Evolutionary conservation across 2,113 vertebrate genomes (phyloP).

Genomic region (Archocentrus centrarchus): DNA sequence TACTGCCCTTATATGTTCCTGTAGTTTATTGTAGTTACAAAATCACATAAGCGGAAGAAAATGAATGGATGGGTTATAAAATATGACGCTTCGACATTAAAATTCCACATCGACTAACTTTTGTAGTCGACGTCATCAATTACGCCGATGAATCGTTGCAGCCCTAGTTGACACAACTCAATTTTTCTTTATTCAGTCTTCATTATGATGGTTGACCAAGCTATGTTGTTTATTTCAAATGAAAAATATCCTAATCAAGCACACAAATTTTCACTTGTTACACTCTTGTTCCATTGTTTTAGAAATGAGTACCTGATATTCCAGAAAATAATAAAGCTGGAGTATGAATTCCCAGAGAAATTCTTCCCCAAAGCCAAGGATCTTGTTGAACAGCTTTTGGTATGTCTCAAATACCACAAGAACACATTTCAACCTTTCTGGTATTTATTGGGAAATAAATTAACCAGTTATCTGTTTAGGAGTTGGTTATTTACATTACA

Average conservation of each 20-base stretch:
- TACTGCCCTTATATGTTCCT: no score
- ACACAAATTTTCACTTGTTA: neutral
- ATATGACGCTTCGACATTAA: no score
- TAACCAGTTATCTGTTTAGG: neutral
- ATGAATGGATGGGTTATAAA: no score
- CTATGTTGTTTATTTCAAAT: neutral
- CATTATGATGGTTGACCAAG: no score
- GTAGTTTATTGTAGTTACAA: no score
- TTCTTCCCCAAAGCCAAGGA: slow-evolving; percentile 99
- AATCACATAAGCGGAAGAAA: no score
- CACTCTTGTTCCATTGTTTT: slow-evolving; percentile 31
- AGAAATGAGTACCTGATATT: slow-evolving; percentile 99
- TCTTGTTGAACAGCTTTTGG: slow-evolving; percentile 95
- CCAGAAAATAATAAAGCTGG: slow-evolving; percentile 99
- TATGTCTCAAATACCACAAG: slow-evolving; percentile 67
- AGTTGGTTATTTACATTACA: neutral
- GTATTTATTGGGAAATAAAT: neutral
- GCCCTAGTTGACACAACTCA: neutral
- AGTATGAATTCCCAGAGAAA: slow-evolving; percentile 99
- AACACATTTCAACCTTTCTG: neutral
- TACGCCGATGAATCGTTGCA: no score
- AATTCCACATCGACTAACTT: no score
- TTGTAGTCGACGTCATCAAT: no score
- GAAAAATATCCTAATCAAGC: neutral
- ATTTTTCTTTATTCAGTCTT: neutral